phyloP scores from a whole-genome alignment of 2,113 vertebrate genomes.

The Mormyrus lacerda region DNA sequence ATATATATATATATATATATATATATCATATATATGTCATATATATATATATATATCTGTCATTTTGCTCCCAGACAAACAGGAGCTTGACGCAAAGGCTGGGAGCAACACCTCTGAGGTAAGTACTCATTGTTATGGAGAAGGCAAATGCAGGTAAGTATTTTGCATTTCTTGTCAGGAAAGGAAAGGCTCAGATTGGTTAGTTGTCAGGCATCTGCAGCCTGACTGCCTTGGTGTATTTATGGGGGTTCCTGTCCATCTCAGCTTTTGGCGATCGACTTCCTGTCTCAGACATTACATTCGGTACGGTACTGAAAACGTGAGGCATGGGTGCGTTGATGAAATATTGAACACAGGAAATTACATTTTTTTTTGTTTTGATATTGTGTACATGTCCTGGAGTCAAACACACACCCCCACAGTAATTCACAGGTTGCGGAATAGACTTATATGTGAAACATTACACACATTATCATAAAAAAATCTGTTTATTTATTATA shows the following conservation, averaged over 20 bases:
- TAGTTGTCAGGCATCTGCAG: background rate
- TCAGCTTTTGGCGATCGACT: background rate
- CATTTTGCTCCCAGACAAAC: slow-evolving; percentile 70
- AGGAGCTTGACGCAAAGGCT: slow-evolving; percentile 76
- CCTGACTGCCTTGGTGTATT: background rate
- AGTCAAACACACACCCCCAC: background rate
- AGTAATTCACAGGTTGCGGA: background rate
- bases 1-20: background rate
- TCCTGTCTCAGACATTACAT: background rate
- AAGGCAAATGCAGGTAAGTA: slow-evolving; percentile 49
- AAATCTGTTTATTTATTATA: background rate
- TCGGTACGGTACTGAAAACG: background rate
- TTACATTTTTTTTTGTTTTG: background rate
- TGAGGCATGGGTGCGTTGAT: background rate
- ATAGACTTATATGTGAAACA: background rate
- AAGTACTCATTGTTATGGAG: slow-evolving; percentile 60
- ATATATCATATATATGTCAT: background rate
- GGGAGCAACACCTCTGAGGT: slow-evolving; percentile 90
- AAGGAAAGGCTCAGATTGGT: background rate
- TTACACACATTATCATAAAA: background rate
- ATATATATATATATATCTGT: background rate
- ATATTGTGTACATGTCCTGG: background rate
- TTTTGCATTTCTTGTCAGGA: background rate
- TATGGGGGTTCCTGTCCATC: background rate
- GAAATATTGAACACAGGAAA: background rate